Evolutionary conservation across 2,888 invertebrate species (phyloP).

Genomic region (Tachina lurida): DNA sequence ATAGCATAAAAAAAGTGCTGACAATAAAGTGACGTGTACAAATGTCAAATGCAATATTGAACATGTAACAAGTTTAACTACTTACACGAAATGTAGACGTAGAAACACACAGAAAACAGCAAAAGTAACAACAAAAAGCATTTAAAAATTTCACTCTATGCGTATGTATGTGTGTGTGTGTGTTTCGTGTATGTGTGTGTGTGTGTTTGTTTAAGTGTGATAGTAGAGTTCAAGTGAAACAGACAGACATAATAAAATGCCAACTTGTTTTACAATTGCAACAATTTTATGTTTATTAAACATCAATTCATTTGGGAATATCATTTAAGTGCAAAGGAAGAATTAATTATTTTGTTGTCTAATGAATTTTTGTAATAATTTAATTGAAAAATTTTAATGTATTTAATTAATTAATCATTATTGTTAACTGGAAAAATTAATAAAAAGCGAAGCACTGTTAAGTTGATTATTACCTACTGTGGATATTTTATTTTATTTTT

Average conservation of each 20-base stretch:
- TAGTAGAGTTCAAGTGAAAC: conserved; percentile 17
- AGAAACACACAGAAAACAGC: neutral
- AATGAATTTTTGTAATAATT: conserved; percentile 8
- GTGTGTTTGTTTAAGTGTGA: neutral
- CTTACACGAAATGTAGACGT: conserved; percentile 60
- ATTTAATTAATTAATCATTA: neutral
- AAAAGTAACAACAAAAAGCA: conserved; percentile 9
- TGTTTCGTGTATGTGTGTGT: neutral
- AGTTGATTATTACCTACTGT: too few species aligned
- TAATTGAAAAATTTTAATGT: neutral
- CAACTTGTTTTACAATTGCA: conserved; percentile 45
- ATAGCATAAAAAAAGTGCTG: conserved; percentile 73
- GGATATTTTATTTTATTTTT: too few species aligned
- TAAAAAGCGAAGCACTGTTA: too few species aligned
- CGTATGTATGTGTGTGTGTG: neutral
- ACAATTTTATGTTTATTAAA: neutral
- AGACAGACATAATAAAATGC: conserved; percentile 65
- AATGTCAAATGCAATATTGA: conserved; percentile 75
- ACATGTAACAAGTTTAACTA: conserved; percentile 69
- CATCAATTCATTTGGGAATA: conserved; percentile 43
- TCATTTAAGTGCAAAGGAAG: neutral
- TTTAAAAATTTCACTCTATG: neutral
- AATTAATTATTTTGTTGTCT: neutral
- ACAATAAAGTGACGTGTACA: conserved; percentile 74
- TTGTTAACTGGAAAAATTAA: neutral